phyloP scores from a whole-genome alignment of 2,113 vertebrate species.

The Myodes glareolus region DNA sequence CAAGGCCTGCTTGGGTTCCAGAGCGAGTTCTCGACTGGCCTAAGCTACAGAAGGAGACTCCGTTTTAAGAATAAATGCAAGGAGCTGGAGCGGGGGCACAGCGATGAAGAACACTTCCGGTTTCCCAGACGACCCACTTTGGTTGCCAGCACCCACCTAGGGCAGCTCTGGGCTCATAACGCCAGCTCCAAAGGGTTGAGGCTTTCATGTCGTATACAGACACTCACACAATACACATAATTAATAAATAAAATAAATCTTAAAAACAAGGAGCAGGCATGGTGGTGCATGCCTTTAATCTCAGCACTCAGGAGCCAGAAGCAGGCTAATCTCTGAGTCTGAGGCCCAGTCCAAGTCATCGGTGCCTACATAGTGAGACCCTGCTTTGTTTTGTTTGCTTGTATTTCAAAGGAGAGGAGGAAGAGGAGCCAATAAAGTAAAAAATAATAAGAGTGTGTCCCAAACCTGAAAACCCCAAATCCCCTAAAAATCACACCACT shows the following conservation, averaged over 20 bases:
- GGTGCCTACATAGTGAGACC: neutral
- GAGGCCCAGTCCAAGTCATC: neutral
- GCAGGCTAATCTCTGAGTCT: neutral
- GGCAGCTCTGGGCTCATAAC: neutral
- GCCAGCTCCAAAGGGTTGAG: neutral
- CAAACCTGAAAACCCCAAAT: neutral
- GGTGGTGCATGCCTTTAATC: no score
- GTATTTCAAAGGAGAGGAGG: neutral
- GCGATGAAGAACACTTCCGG: neutral
- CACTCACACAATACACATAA: neutral
- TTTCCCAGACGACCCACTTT: neutral
- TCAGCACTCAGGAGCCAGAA: neutral
- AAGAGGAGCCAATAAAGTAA: neutral
- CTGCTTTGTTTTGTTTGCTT: neutral
- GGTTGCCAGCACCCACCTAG: neutral
- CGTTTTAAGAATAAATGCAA: neutral
- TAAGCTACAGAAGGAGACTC: neutral
- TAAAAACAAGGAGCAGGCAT: no score
- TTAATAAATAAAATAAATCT: neutral
- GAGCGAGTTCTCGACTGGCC: neutral
- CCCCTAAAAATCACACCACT: neutral
- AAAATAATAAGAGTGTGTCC: neutral
- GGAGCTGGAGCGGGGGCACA: rapidly evolving
- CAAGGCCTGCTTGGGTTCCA: neutral
- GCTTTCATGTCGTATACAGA: no score